A percentile compares a stretch with the other conserved stretches of the same genome.
Evolutionary conservation across 2,888 invertebrate species (phyloP).

Genomic region (Melikaiella ostensackeni): DNA sequence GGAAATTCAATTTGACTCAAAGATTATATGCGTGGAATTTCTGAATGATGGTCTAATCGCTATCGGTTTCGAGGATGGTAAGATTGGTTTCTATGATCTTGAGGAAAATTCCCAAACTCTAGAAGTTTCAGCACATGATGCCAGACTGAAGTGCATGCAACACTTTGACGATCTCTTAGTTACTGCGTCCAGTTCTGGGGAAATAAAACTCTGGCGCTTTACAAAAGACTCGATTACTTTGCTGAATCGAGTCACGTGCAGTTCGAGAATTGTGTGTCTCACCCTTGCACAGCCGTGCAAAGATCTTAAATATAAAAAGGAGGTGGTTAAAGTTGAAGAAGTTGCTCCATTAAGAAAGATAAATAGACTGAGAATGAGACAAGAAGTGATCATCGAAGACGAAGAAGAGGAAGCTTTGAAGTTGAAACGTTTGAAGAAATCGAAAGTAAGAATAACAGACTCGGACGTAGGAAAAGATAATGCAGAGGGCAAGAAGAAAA

Average conservation of each 20-base stretch:
- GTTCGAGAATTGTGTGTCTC: constrained; percentile 86
- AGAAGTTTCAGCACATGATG: constrained; percentile 80
- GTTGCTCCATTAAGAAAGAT: constrained; percentile 42
- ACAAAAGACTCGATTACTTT: constrained; percentile 73
- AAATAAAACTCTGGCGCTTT: constrained; percentile 85
- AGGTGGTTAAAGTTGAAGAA: constrained; percentile 46
- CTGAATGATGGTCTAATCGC: constrained; percentile 81
- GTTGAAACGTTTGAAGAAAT: constrained; percentile 41
- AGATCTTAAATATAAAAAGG: constrained; percentile 48
- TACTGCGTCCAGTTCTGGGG: constrained; percentile 88
- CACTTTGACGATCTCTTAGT: constrained; percentile 81
- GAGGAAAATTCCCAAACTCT: constrained; percentile 75
- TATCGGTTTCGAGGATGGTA: constrained; percentile 87
- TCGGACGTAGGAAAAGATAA: constrained; percentile 44
- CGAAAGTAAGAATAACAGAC: constrained; percentile 11
- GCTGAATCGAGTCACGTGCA: constrained; percentile 78
- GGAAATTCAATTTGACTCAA: constrained; percentile 83
- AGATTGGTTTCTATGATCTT: constrained; percentile 81
- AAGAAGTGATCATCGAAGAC: constrained; percentile 64
- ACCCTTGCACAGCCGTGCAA: constrained; percentile 77
- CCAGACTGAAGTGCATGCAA: constrained; percentile 84
- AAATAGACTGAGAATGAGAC: constrained; percentile 58
- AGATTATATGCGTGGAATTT: constrained; percentile 86
- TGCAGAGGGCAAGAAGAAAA: constrained; percentile 55
- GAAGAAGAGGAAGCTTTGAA: constrained; percentile 56